Conservation (phyloP, 2,797 vertebrate genomes). For the Gymnothorax reevesii region DNA sequence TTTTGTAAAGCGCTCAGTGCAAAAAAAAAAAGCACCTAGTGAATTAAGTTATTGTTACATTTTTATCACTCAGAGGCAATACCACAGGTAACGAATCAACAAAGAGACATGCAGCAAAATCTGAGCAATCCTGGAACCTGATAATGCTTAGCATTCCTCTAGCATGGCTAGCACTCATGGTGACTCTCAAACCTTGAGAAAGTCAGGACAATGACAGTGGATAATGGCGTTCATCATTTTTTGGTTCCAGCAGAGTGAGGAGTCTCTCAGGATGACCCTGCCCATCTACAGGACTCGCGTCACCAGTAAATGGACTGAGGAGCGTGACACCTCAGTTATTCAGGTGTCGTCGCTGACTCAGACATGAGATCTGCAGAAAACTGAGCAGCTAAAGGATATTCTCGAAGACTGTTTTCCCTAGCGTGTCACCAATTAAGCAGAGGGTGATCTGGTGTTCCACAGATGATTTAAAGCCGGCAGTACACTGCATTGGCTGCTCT, state of each 20-base stretch:
- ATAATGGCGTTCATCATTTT: neutral
- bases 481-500: neutral
- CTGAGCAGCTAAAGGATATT: neutral
- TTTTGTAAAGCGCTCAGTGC: neutral
- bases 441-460: neutral
- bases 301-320: neutral
- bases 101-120: neutral
- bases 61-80: neutral
- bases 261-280: neutral
- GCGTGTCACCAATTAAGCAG: neutral
- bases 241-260: neutral
- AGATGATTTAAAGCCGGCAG: neutral
- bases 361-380: neutral
- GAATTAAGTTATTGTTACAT: neutral
- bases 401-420: neutral
- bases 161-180: neutral
- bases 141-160: neutral
- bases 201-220: neutral
- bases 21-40: neutral
- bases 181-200: neutral
- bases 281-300: neutral
- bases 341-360: neutral
- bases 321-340: neutral
- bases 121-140: neutral
- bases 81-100: neutral